Evolutionary conservation across 2,113 vertebrate species (phyloP).

Genomic region (Pelmatolapia mariae): DNA sequence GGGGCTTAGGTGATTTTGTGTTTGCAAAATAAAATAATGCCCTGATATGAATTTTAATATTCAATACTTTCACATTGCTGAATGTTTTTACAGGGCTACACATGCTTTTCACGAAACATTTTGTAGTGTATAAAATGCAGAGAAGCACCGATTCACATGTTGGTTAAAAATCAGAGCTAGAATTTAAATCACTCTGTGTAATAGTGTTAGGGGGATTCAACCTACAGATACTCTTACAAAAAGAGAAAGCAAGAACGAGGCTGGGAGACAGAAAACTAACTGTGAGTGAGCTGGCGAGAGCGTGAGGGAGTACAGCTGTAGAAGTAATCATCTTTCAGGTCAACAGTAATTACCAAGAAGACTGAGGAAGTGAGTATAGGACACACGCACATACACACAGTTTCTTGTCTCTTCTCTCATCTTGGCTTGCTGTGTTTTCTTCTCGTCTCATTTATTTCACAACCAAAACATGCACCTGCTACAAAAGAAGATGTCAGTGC

Average conservation of each 20-base stretch:
- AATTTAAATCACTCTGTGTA: background rate
- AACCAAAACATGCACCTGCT: slow-evolving; percentile 26
- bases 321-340: slow-evolving; percentile 62
- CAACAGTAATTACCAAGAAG: slow-evolving; percentile 61
- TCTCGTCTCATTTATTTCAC: slow-evolving; percentile 18
- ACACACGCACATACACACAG: background rate
- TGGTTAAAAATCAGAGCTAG: background rate
- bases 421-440: slow-evolving; percentile 9
- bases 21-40: background rate
- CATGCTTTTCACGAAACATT: background rate
- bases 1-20: background rate
- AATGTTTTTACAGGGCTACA: background rate
- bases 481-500: slow-evolving; percentile 14
- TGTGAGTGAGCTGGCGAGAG: background rate
- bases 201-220: background rate
- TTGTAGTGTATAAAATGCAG: background rate
- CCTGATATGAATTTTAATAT: background rate
- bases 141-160: background rate
- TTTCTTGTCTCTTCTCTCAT: background rate
- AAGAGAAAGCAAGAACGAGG: background rate
- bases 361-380: background rate
- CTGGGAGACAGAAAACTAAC: slow-evolving; percentile 1
- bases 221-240: background rate
- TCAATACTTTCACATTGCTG: background rate
- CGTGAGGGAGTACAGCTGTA: slow-evolving; percentile 27